Evolutionary conservation across 2,113 vertebrate species (phyloP).

Genomic region (Pseudorectes ferrugineus): DNA sequence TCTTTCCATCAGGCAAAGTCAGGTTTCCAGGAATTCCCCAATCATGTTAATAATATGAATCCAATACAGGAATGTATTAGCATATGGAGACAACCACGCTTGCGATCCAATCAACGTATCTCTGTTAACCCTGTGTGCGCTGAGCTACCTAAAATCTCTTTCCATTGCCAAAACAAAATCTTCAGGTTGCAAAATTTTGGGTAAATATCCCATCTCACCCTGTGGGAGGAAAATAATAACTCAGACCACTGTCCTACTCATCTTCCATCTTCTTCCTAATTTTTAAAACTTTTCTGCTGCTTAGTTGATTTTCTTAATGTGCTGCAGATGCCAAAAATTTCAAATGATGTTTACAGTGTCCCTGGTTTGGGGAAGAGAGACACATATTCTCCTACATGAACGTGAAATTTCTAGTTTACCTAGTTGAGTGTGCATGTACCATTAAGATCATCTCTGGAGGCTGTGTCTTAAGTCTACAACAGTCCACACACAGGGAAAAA

Average conservation of each 20-base stretch:
- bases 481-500: background rate
- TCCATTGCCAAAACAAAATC: background rate
- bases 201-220: background rate
- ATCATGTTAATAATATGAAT: background rate
- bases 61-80: background rate
- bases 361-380: background rate
- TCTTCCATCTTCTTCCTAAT: background rate
- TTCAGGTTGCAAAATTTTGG: background rate
- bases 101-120: background rate
- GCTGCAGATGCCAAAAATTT: background rate
- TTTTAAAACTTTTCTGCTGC: background rate
- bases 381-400: background rate
- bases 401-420: background rate
- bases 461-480: slow-evolving; percentile 44
- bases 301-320: background rate
- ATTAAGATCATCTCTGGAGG: slow-evolving; percentile 51
- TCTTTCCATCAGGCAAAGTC: slow-evolving; percentile 40
- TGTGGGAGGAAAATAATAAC: background rate
- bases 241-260: background rate
- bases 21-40: slow-evolving; percentile 32
- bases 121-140: background rate
- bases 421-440: background rate
- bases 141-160: background rate
- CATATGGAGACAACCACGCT: background rate
- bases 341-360: background rate